Conservation (phyloP, 92 coral and sea anemone genomes). For the Desmophyllum pertusum region DNA sequence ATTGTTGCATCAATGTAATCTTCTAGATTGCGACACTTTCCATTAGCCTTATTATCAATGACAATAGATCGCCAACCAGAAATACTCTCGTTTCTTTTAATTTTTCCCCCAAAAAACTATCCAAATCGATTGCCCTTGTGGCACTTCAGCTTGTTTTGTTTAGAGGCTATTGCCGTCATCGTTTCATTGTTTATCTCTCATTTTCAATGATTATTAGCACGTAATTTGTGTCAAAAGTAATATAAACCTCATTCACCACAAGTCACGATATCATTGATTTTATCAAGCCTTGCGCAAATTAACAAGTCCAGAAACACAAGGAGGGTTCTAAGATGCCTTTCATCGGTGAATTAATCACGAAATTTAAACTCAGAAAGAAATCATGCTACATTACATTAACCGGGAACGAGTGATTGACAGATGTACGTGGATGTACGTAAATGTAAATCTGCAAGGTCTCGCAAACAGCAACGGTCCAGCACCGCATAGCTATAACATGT, state of each 20-base stretch:
- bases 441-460: slow-evolving; percentile 1
- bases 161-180: slow-evolving; percentile 23
- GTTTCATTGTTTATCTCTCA: slow-evolving; percentile 44
- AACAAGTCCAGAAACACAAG: background rate
- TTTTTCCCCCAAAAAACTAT: background rate
- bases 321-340: background rate
- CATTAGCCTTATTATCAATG: background rate
- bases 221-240: slow-evolving; percentile 41
- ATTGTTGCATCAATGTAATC: background rate
- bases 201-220: slow-evolving; percentile 39
- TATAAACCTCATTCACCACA: background rate
- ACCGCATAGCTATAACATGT: background rate
- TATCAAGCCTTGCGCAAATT: background rate
- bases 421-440: background rate
- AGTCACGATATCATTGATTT: slow-evolving; percentile 31
- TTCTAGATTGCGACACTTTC: slow-evolving; percentile 1
- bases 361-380: background rate
- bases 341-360: background rate
- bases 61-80: slow-evolving; percentile 8
- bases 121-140: slow-evolving; percentile 21
- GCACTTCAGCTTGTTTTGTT: slow-evolving; percentile 41
- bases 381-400: background rate
- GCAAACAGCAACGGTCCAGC: background rate
- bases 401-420: slow-evolving; percentile 1
- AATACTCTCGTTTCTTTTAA: background rate